Evolutionary conservation across 2,797 vertebrate genomes (phyloP), one percentile per base, ranked within the genome.

Genomic region (Halcyon leucocephala): DNA sequence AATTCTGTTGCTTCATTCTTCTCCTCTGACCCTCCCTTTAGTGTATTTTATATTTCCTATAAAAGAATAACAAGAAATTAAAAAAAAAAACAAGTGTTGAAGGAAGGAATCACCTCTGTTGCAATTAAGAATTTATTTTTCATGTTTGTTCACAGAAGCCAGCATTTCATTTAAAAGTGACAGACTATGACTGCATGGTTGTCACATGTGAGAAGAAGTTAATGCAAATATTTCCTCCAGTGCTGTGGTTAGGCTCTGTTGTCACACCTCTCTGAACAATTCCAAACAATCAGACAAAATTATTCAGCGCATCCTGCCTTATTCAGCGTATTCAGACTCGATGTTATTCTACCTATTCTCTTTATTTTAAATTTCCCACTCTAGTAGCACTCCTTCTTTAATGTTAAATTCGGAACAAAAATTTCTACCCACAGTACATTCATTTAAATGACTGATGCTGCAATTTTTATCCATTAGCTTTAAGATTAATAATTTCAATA

Each of bases 11-110:
- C 70, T 67, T 57, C 20, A 15, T 57, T 81, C 37, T 57, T 83
- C 6, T 77, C 21, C 25, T 8, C 2, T 12, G 9, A 6, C 13
- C 2, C 1, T 26, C 14, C 2, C 6, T 49, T 58, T 31, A 44
- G 7, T 12, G 5, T 37, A 33, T 61, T 78, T 55, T 41, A 10
- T 57, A 60, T 55, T 81, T 92, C 13, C 19, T 71, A 49, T 20
- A 74, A 83, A 9, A 58, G 2, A 81, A 60, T 54, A 1, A n/a
- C 28, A 81, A 58, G 14, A 88, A 73, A 70, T 35, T 55, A 10
- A 15, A 65, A 46, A 35, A 35, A 65, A 9, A 14, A 77, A 9
- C 0, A 55, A 44, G 33, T 26, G 4, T 13, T 62, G 18, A 86
- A 51, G 10, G 16, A 61, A 77, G 2, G 10, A 85, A 44, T 33